Base-by-base conservation (phyloP, 2,888 invertebrate genomes). In the Elegia similella region DNA sequence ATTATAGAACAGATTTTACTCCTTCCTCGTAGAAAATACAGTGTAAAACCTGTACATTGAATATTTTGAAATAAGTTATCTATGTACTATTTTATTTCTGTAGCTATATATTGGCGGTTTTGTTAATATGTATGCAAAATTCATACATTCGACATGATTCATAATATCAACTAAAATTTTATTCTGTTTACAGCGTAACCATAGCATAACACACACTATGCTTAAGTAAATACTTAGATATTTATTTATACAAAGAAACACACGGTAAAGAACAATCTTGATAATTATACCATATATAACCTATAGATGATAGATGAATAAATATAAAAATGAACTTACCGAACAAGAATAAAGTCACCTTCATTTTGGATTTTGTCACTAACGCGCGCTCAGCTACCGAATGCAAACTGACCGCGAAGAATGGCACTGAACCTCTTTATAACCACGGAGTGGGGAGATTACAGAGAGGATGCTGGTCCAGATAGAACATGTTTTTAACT, bases 341-440 rank as follows among this genome's bases (percentile, higher is more conserved):
- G 55, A 89, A 83, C 72, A 86, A 69, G 56, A 89, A 68, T 60
- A 81, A 80, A 44, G 77, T 66, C 47, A 80, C 73, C 80, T 84
- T 89, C 89, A 89, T 89, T 62, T 64, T 72, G 60, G 17, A 52
- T 69, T 56, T 52, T 56, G 61, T 52, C 69, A 71, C 68, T 68
- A 76, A 74, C 67, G 67, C 65, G 72, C 64, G 63, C 75, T 61
- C 72, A 52, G 61, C 64, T 59, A 69, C 73, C 67, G 60, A 68
- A 68, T 58, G 69, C 69, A 65, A 68, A 85, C 84, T 87, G 82
- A 60, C 68, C 63, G 62, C 65, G 53, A 62, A 56, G 68, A 62
- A 69, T 65, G 70, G 67, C 63, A 57, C 62, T 58, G 65, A 13
- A 17, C 67, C 73, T 70, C 76, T 81, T 77, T 81, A 80, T 80